Evolutionary conservation across 2,888 invertebrate species (phyloP).

Genomic region (Hydraecia micacea): DNA sequence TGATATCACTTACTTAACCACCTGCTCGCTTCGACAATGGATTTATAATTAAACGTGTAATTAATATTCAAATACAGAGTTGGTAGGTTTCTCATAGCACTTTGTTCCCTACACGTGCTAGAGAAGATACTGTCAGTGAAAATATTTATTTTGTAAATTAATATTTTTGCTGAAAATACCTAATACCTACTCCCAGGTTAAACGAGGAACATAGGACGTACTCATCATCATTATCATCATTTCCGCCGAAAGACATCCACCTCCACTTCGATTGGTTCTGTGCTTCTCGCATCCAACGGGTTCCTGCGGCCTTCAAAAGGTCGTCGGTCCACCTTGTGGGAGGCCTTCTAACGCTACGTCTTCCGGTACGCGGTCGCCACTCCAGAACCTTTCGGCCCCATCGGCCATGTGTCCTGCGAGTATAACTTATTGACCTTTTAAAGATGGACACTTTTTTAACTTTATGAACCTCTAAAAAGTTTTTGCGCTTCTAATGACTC

Average conservation of each 20-base stretch:
- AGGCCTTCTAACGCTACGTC: too few species aligned
- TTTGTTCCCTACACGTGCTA: conserved; percentile 6
- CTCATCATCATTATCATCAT: too few species aligned
- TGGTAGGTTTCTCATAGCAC: background rate
- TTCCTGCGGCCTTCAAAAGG: too few species aligned
- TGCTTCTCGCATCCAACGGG: too few species aligned
- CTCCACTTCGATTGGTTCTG: too few species aligned
- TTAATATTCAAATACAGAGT: conserved; percentile 32
- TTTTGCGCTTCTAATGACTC: too few species aligned
- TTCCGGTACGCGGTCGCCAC: too few species aligned
- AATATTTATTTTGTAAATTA: background rate
- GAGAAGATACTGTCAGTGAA: background rate
- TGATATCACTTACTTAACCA: conserved; percentile 15
- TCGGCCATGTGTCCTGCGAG: too few species aligned
- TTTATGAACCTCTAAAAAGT: background rate
- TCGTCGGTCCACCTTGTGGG: too few species aligned
- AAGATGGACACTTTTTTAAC: background rate
- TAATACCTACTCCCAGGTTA: background rate
- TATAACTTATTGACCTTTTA: background rate
- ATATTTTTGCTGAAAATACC: background rate
- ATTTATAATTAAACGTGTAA: conserved; percentile 39
- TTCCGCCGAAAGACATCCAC: too few species aligned
- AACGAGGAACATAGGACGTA: background rate
- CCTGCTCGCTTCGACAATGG: conserved; percentile 15
- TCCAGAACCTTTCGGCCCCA: too few species aligned